phyloP scores from a whole-genome alignment of 2,888 invertebrate genomes.

The Gymnosoma rotundatum region DNA sequence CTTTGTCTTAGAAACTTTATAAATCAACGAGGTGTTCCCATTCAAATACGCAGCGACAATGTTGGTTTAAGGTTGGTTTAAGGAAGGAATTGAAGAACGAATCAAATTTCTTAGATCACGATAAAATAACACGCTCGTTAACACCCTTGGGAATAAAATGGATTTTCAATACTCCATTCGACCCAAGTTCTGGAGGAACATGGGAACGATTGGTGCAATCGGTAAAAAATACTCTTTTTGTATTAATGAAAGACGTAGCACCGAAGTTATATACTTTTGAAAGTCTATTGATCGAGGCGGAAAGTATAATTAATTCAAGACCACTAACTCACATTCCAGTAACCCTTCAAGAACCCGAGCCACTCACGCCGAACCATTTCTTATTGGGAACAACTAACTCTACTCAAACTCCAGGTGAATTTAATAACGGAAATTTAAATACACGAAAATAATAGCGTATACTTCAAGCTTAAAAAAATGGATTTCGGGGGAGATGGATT shows the following conservation, averaged over 20 bases:
- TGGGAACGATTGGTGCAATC: too few relatives aligned
- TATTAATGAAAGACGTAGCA: slow-evolving; percentile 38
- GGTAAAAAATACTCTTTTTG: slow-evolving; percentile 59
- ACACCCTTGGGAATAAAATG: too few relatives aligned
- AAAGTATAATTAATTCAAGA: too few relatives aligned
- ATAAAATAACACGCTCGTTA: background rate
- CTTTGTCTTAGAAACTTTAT: slow-evolving; percentile 17
- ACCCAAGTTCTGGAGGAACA: slow-evolving; percentile 69
- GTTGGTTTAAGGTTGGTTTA: slow-evolving; percentile 65
- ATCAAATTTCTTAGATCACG: slow-evolving; percentile 22
- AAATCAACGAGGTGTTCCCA: background rate
- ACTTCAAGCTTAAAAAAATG: too few relatives aligned
- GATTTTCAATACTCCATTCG: too few relatives aligned
- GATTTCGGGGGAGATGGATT: too few relatives aligned
- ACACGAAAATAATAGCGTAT: too few relatives aligned
- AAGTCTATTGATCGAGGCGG: too few relatives aligned
- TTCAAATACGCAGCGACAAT: too few relatives aligned
- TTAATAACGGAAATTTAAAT: too few relatives aligned
- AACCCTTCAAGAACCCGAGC: slow-evolving; percentile 47
- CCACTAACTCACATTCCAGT: slow-evolving; percentile 62
- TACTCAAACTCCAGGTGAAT: too few relatives aligned
- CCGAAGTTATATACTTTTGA: slow-evolving; percentile 40
- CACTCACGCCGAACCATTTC: slow-evolving; percentile 59
- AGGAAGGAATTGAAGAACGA: slow-evolving; percentile 33
- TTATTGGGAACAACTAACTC: slow-evolving; percentile 28